Conservation (phyloP, 1,140 invertebrate species). For the Lordiphosa clarofinis region DNA sequence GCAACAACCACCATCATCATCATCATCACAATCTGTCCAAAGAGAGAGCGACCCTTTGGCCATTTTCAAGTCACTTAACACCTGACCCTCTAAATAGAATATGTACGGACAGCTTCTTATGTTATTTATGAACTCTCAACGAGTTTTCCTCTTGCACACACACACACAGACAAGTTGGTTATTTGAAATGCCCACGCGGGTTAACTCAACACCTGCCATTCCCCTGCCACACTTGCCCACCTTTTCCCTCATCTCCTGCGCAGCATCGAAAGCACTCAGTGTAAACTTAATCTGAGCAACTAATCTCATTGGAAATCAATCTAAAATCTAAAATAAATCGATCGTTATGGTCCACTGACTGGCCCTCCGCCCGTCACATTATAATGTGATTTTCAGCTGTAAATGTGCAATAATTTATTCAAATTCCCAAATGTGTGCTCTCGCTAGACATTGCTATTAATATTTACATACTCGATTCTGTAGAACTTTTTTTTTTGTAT, state of each 20-base stretch:
- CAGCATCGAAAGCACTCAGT: constrained; percentile 9
- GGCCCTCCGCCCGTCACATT: constrained; percentile 37
- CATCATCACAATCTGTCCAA: neutral
- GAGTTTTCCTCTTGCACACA: constrained; percentile 27
- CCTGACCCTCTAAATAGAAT: constrained; percentile 3
- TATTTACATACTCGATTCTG: constrained; percentile 50
- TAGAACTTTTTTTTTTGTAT: constrained; percentile 18
- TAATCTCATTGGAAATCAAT: constrained; percentile 73
- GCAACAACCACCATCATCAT: neutral
- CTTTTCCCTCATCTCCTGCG: neutral
- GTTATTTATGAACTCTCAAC: constrained; percentile 59
- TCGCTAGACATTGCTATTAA: constrained; percentile 60
- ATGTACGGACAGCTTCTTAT: constrained; percentile 27
- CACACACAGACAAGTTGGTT: constrained; percentile 10
- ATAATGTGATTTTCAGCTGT: constrained; percentile 68
- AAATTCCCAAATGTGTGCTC: constrained; percentile 67
- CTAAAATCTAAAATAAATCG: constrained; percentile 64
- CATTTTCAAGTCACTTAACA: constrained; percentile 24
- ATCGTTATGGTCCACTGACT: constrained; percentile 40
- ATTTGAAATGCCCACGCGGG: constrained; percentile 43
- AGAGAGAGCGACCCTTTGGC: constrained; percentile 3
- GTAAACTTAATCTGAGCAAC: constrained; percentile 48
- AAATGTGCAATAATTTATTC: constrained; percentile 76
- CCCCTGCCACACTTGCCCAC: constrained; percentile 2
- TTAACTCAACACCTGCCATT: constrained; percentile 45